A percentile compares a stretch with the other conserved stretches of the same genome.
phyloP scores from a whole-genome alignment of 2,797 vertebrate species.

The Pelochelys cantorii region DNA sequence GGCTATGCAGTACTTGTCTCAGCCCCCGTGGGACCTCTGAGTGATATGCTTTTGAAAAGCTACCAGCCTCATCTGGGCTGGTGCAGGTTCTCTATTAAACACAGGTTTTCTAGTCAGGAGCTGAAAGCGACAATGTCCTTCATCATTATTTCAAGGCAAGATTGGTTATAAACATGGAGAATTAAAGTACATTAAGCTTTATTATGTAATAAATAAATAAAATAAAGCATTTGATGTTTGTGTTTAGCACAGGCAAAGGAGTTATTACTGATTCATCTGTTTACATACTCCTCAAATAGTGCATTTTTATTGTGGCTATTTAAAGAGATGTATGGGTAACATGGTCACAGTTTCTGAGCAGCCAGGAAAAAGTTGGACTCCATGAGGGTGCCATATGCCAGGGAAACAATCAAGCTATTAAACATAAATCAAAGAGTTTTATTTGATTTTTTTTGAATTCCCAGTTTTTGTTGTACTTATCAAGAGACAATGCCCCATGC shows the following conservation, averaged over 20 bases:
- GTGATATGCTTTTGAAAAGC: constrained; percentile 52
- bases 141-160: constrained; percentile 25
- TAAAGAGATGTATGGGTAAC: background rate
- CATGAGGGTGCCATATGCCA: background rate
- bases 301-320: background rate
- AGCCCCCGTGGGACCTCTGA: constrained; percentile 18
- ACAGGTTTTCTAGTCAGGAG: constrained; percentile 43
- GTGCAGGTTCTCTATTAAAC: constrained; percentile 42
- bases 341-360: background rate
- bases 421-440: background rate
- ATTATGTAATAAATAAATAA: background rate
- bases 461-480: background rate
- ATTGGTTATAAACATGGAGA: constrained; percentile 66
- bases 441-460: background rate
- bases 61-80: background rate
- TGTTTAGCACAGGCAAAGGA: constrained; percentile 13
- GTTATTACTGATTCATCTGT: background rate
- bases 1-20: background rate
- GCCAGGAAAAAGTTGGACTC: background rate
- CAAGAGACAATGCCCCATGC: too few species aligned
- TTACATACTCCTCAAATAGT: background rate
- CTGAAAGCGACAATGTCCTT: constrained; percentile 14
- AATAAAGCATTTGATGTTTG: constrained; percentile 13
- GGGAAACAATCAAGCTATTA: background rate
- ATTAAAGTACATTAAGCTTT: constrained; percentile 48